A percentile compares a stretch with the other conserved stretches of the same genome.
Conservation (phyloP, 1,140 invertebrate species). For the Meteorus sp. region DNA sequence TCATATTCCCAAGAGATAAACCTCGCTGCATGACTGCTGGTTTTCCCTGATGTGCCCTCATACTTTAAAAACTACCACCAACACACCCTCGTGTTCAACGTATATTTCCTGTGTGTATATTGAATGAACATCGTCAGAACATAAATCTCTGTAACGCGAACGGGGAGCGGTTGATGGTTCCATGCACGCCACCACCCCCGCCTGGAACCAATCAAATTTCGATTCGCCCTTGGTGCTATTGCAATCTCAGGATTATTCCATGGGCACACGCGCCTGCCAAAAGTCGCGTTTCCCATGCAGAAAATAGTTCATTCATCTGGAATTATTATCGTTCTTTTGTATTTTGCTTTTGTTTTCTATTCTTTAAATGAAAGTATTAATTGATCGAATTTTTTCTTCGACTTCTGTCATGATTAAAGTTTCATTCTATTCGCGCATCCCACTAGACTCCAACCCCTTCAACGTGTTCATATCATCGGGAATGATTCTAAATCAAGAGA, state of each 20-base stretch:
- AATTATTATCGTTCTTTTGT: background rate
- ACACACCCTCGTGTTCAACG: too few relatives aligned
- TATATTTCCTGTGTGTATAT: background rate
- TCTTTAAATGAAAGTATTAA: too few relatives aligned
- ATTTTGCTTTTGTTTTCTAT: background rate
- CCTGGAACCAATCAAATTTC: conserved; percentile 52
- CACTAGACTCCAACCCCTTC: too few relatives aligned
- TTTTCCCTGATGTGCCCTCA: too few relatives aligned
- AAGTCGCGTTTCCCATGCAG: conserved; percentile 10
- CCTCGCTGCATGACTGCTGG: conserved; percentile 18
- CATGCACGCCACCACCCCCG: conserved; percentile 30
- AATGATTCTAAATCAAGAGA: too few relatives aligned
- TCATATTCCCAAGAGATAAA: conserved; percentile 19
- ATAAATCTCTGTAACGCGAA: conserved; percentile 51
- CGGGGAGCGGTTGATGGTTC: conserved; percentile 26
- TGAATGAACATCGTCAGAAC: conserved; percentile 28
- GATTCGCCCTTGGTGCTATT: conserved; percentile 26
- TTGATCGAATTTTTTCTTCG: too few relatives aligned
- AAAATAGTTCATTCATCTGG: conserved; percentile 7
- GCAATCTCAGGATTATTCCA: background rate
- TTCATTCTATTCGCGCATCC: too few relatives aligned
- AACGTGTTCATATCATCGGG: too few relatives aligned
- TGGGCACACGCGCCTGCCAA: background rate
- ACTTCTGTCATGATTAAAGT: too few relatives aligned
- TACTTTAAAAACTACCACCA: too few relatives aligned